Conservation (phyloP, 2,113 vertebrate genomes). For the Paralichthys olivaceus region DNA sequence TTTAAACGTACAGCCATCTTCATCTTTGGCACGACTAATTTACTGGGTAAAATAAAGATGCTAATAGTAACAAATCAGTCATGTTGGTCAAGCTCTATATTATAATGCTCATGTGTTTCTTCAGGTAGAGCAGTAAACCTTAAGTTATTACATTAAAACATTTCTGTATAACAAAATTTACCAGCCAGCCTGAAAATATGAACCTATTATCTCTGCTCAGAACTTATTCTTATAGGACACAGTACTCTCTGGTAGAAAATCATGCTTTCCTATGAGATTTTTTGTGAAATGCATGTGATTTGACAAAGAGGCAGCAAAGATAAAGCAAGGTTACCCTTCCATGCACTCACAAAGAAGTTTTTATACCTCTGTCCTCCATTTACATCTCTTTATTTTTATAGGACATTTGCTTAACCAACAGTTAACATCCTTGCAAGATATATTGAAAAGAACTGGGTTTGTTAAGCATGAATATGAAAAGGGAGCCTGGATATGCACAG, state of each 20-base stretch:
- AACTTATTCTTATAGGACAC: not conserved
- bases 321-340: no score
- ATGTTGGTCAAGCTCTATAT: no score
- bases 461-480: not conserved
- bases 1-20: no score
- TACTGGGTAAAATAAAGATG: no score
- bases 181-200: not conserved
- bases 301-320: no score
- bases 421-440: not conserved
- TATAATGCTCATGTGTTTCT: not conserved
- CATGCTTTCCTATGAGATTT: no score
- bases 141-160: not conserved
- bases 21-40: no score
- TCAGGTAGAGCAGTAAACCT: not conserved
- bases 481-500: not conserved
- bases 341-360: no score
- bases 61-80: no score
- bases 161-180: not conserved
- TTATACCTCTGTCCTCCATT: not conserved
- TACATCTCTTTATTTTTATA: slow-evolving; percentile 1
- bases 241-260: no score
- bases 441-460: not conserved
- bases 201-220: not conserved
- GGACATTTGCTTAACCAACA: not conserved
- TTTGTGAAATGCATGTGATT: no score